Evolutionary conservation across 2,888 invertebrate species (phyloP).

Genomic region (Cephus pulcher): DNA sequence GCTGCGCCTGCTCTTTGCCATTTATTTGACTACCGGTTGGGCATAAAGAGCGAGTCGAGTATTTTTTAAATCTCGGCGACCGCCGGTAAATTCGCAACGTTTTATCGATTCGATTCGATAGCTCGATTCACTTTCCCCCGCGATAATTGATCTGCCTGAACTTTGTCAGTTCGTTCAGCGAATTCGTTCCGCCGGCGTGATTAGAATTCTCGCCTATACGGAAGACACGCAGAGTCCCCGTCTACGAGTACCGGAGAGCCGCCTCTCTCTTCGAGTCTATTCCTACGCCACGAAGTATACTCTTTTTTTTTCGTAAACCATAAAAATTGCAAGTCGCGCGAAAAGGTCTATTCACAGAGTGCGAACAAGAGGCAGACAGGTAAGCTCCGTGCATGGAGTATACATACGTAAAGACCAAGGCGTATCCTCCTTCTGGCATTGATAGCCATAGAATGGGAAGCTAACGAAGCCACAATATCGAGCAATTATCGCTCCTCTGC

Average conservation of each 20-base stretch:
- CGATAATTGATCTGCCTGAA: background rate
- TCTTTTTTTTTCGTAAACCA: background rate
- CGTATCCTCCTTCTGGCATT: constrained; percentile 15
- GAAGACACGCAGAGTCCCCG: background rate
- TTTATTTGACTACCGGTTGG: background rate
- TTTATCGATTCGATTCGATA: background rate
- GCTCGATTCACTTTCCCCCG: background rate
- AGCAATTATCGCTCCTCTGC: constrained; percentile 27
- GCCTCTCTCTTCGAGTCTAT: background rate
- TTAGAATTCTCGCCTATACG: background rate
- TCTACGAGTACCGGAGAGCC: background rate
- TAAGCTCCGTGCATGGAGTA: background rate
- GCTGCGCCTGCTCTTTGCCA: background rate
- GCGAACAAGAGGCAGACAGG: background rate
- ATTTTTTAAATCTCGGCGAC: background rate
- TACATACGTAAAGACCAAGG: background rate
- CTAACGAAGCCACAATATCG: constrained; percentile 37
- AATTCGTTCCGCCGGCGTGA: background rate
- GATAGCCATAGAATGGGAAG: constrained; percentile 30
- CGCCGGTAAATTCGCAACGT: background rate
- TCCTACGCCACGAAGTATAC: background rate
- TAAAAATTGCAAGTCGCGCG: background rate
- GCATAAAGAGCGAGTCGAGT: background rate
- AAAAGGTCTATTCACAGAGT: background rate
- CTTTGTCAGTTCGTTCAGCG: background rate